Conservation (phyloP, 2,888 invertebrate species). For the Rotaria socialis region DNA sequence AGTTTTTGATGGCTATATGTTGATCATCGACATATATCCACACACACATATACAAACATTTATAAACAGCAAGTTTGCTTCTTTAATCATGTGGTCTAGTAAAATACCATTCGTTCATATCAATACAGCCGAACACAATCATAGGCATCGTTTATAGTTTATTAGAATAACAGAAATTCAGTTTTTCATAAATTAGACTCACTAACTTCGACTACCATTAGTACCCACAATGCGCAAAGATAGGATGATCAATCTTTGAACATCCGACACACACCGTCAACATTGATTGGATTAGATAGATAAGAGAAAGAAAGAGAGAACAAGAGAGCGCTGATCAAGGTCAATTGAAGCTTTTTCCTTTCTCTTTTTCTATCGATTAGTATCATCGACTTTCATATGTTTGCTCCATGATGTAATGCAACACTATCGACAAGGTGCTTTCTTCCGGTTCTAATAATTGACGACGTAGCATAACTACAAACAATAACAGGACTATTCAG, state of each 20-base stretch:
- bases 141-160: not conserved
- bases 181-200: not conserved
- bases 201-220: not conserved
- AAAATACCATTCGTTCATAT: not conserved
- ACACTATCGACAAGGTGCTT: conserved; percentile 13
- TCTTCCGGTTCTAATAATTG: not conserved
- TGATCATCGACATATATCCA: not conserved
- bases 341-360: not conserved
- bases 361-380: not conserved
- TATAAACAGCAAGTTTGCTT: not conserved
- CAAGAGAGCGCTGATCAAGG: not conserved
- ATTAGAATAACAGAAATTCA: not conserved
- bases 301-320: not conserved
- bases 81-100: not conserved
- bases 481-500: not conserved
- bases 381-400: not conserved
- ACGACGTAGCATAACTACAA: conserved; percentile 13
- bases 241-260: conserved; percentile 8
- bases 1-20: conserved; percentile 11
- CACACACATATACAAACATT: not conserved
- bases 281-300: not conserved
- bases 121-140: not conserved
- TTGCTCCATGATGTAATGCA: not conserved
- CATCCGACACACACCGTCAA: not conserved
- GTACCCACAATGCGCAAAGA: not conserved